These are phyloP conservation scores for Tinea pellionella DNA, from an alignment of 2,888 invertebrate genomes.

Conservation along the genomic window DNA sequence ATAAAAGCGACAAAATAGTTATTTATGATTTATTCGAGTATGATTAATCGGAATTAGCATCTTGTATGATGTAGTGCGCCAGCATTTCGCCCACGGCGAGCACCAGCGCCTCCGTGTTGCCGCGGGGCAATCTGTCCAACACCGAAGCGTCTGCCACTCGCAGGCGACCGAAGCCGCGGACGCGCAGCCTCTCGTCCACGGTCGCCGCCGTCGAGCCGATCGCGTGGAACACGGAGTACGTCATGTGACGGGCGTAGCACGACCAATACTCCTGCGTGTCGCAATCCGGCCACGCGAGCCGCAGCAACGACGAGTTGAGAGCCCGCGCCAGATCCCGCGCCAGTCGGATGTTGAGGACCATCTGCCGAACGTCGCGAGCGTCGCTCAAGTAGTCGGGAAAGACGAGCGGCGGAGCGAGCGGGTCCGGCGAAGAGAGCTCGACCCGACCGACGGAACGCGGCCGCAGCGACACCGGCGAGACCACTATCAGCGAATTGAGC, in stretches of 20 bases:
- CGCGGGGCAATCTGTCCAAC: constrained; percentile 30
- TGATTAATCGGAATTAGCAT: no score
- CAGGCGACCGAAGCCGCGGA: constrained; percentile 31
- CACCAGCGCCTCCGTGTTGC: constrained; percentile 35
- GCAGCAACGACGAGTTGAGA: not conserved
- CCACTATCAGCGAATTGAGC: constrained; percentile 25
- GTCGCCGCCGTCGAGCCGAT: constrained; percentile 37
- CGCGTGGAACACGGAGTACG: constrained; percentile 35
- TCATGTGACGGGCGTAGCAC: constrained; percentile 24
- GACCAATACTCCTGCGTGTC: constrained; percentile 9
- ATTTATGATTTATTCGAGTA: no score
- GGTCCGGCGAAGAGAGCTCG: constrained; percentile 30
- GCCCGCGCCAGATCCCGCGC: constrained; percentile 23
- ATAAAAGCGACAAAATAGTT: no score
- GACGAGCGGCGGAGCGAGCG: constrained; percentile 29
- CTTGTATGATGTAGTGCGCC: constrained; percentile 27
- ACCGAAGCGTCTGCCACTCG: constrained; percentile 36
- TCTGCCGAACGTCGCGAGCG: constrained; percentile 29
- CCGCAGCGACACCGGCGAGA: constrained; percentile 29
- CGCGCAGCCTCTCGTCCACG: constrained; percentile 32
- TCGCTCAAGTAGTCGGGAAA: constrained; percentile 35
- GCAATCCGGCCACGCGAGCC: not conserved
- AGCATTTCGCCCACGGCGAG: constrained; percentile 42
- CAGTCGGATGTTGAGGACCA: constrained; percentile 30
- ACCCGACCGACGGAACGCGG: constrained; percentile 35